A percentile compares a stretch with the other conserved stretches of the same genome.
Evolutionary conservation across 2,113 vertebrate species (phyloP).

Genomic region (Agelaius phoeniceus): DNA sequence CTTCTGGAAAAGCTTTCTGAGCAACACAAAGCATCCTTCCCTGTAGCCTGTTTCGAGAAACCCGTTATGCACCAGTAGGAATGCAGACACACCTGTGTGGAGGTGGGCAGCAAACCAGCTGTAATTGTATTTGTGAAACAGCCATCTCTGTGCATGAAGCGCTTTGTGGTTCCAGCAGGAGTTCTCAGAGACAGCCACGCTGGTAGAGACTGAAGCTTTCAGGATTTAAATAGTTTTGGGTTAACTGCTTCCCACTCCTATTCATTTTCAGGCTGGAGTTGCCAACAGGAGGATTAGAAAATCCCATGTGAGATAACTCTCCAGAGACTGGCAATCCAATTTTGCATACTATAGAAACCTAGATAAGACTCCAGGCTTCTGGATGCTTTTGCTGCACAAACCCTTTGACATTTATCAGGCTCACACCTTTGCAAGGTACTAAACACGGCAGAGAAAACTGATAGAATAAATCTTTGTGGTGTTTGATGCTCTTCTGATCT

Average conservation of each 20-base stretch:
- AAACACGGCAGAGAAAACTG: neutral
- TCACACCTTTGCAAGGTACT: neutral
- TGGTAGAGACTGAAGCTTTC: neutral
- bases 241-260: neutral
- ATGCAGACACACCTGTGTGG: neutral
- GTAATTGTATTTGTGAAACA: neutral
- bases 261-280: neutral
- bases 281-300: conserved; percentile 32
- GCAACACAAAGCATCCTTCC: neutral
- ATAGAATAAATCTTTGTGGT: neutral
- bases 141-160: neutral
- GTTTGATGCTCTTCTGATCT: neutral
- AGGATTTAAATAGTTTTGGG: conserved; percentile 4
- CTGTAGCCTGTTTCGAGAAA: neutral
- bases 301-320: neutral
- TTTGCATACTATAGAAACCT: conserved; percentile 12
- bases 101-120: neutral
- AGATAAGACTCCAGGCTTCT: conserved; percentile 12
- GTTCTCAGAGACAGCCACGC: neutral
- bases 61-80: neutral
- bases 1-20: neutral
- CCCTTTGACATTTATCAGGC: neutral
- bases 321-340: conserved; percentile 34
- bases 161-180: neutral
- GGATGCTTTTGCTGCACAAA: neutral